phyloP scores from a whole-genome alignment of 2,797 vertebrate species.

The Pantherophis vulpinus region DNA sequence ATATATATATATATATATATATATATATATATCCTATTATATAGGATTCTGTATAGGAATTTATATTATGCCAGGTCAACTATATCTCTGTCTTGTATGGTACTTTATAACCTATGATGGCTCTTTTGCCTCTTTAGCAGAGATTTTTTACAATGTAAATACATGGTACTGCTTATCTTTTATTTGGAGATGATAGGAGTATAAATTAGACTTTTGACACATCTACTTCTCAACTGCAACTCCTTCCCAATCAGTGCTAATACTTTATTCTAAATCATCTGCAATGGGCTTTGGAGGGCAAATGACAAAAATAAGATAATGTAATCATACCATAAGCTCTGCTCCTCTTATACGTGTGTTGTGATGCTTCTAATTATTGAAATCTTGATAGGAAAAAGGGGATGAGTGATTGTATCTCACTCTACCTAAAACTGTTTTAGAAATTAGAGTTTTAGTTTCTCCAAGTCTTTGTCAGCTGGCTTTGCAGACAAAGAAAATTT shows the following conservation, averaged over 20 bases:
- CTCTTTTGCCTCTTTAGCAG: too few relatives aligned
- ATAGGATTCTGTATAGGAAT: too few relatives aligned
- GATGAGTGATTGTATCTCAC: neutral
- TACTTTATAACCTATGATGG: too few relatives aligned
- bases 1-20: too few relatives aligned
- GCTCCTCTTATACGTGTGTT: neutral
- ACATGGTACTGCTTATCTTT: neutral
- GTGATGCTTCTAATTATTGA: neutral
- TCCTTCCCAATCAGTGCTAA: neutral
- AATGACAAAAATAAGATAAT: neutral
- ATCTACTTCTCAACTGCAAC: neutral
- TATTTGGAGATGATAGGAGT: neutral
- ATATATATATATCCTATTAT: too few relatives aligned
- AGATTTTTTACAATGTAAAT: neutral
- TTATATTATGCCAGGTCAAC: too few relatives aligned
- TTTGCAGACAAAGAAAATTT: neutral
- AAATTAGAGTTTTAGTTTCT: neutral
- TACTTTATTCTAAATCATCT: neutral
- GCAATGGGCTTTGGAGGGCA: neutral
- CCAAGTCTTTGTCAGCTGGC: neutral
- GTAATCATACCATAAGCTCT: neutral
- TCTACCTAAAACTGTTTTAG: neutral
- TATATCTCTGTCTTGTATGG: too few relatives aligned
- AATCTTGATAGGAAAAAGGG: neutral
- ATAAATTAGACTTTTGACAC: neutral